phyloP scores from a whole-genome alignment of 2,888 invertebrate species.

The Drosophila mercatorum region DNA sequence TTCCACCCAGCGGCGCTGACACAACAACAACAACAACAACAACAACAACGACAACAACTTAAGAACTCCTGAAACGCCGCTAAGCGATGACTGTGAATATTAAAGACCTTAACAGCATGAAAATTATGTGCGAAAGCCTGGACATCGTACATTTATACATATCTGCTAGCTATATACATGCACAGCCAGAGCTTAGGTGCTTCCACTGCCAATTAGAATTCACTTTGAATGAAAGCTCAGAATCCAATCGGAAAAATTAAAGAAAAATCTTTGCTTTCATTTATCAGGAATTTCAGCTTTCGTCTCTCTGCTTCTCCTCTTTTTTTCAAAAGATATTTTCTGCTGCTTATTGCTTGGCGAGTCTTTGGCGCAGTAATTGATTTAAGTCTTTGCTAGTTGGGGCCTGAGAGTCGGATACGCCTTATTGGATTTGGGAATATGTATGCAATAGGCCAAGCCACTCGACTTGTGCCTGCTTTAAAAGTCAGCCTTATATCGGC shows the following conservation, averaged over 20 bases:
- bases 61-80: slow-evolving; percentile 4
- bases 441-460: too few relatives aligned
- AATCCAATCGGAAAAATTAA: background rate
- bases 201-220: background rate
- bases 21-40: slow-evolving; percentile 18
- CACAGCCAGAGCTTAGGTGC: background rate
- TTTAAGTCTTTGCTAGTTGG: too few relatives aligned
- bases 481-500: too few relatives aligned
- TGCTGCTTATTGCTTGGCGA: background rate
- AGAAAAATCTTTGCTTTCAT: background rate
- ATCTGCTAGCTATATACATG: too few relatives aligned
- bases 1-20: slow-evolving; percentile 34
- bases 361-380: background rate
- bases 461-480: too few relatives aligned
- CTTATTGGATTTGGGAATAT: too few relatives aligned
- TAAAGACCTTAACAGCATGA: slow-evolving; percentile 2
- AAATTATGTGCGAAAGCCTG: background rate
- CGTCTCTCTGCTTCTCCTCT: too few relatives aligned
- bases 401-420: too few relatives aligned
- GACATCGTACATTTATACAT: background rate
- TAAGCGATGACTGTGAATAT: slow-evolving; percentile 19
- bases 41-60: background rate
- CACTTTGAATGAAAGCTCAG: background rate
- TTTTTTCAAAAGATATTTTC: background rate
- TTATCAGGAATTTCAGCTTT: background rate